Conservation (phyloP, 1,140 invertebrate genomes). For the Araneus ventricosus region DNA sequence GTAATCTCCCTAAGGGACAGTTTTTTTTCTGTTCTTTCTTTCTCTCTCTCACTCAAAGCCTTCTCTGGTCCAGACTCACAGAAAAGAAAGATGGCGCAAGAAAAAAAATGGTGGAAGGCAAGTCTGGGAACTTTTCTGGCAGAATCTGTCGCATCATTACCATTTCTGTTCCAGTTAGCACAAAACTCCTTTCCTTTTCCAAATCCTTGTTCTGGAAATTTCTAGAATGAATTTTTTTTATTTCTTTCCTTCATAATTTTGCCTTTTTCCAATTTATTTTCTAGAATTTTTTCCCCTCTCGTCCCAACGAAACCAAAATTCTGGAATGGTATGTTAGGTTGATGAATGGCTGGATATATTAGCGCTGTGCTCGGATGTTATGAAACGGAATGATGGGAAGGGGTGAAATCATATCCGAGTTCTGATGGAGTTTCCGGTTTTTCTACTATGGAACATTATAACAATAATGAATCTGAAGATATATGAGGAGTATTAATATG, state of each 20-base stretch:
- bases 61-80: not conserved
- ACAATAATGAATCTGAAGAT: not conserved
- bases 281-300: not conserved
- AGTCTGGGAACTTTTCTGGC: slow-evolving; percentile 30
- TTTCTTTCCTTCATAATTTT: not conserved
- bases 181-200: slow-evolving; percentile 1
- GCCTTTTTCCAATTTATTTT: not conserved
- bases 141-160: slow-evolving; percentile 67
- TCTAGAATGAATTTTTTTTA: not conserved
- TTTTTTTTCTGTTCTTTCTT: slow-evolving; percentile 24
- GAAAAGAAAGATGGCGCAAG: slow-evolving; percentile 20
- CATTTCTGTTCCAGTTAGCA: slow-evolving; percentile 73
- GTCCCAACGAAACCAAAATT: not conserved
- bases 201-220: slow-evolving; percentile 41
- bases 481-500: not conserved
- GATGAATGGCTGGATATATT: not conserved
- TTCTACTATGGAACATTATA: not conserved
- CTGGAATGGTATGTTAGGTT: not conserved
- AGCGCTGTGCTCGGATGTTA: not conserved
- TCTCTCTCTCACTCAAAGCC: not conserved
- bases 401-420: not conserved
- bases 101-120: not conserved
- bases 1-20: slow-evolving; percentile 36
- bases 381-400: not conserved
- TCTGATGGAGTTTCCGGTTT: not conserved